Evolutionary conservation across 2,113 vertebrate species (phyloP).

Genomic region (Caretta caretta): DNA sequence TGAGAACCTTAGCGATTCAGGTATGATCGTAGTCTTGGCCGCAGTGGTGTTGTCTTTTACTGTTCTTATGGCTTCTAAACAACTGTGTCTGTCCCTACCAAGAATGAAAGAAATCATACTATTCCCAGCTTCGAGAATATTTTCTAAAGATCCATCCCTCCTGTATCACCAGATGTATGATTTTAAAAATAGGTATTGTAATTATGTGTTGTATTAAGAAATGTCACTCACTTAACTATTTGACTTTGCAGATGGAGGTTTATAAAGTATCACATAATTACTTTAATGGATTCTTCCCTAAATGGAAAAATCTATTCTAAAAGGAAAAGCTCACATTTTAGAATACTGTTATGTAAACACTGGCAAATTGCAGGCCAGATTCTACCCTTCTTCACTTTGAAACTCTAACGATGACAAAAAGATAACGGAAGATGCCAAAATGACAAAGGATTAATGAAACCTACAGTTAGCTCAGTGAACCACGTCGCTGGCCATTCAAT

Average conservation of each 20-base stretch:
- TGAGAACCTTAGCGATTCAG: not conserved
- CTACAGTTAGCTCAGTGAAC: not conserved
- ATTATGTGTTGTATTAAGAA: slow-evolving; percentile 45
- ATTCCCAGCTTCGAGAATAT: not conserved
- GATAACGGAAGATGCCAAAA: not conserved
- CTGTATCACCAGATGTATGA: not conserved
- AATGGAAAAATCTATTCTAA: slow-evolving; percentile 19
- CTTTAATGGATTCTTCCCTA: slow-evolving; percentile 57
- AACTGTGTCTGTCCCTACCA: not conserved
- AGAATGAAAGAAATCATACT: not conserved
- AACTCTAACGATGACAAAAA: not conserved
- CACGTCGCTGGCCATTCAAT: not conserved
- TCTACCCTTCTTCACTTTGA: not conserved
- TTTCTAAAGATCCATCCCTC: not conserved
- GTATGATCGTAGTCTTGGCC: not conserved
- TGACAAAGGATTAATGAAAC: not conserved
- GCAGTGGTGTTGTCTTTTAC: not conserved
- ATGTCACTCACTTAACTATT: slow-evolving; percentile 25
- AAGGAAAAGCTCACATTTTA: slow-evolving; percentile 14
- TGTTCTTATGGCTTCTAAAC: not conserved
- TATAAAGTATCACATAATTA: slow-evolving; percentile 4
- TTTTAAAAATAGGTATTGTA: slow-evolving; percentile 56
- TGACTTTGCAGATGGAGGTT: slow-evolving; percentile 23
- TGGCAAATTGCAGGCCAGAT: not conserved
- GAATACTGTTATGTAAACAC: slow-evolving; percentile 14